phyloP scores from a whole-genome alignment of 2,888 invertebrate species.

The Halictus quadricinctus region DNA sequence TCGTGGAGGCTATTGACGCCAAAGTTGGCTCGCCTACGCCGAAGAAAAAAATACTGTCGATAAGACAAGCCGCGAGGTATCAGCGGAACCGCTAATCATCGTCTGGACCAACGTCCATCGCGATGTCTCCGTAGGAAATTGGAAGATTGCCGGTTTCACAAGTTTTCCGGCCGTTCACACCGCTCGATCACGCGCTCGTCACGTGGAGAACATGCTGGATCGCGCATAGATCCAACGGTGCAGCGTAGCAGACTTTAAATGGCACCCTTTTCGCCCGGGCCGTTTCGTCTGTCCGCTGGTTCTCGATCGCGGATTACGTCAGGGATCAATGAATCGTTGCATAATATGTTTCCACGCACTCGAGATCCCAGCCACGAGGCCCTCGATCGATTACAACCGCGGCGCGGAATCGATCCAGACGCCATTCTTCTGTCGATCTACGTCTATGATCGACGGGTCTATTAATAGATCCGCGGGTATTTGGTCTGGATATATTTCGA shows the following conservation, averaged over 20 bases:
- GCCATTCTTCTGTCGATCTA: background rate
- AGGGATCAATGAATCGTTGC: constrained; percentile 71
- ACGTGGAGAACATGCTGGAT: constrained; percentile 29
- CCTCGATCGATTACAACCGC: background rate
- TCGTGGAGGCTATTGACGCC: constrained; percentile 4
- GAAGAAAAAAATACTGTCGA: constrained; percentile 9
- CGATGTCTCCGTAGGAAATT: constrained; percentile 41
- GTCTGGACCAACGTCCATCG: constrained; percentile 39
- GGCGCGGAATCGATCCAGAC: background rate
- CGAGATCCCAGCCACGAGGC: background rate
- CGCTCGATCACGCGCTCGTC: constrained; percentile 29
- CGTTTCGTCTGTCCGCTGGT: background rate
- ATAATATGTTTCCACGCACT: constrained; percentile 44
- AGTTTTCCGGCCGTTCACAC: constrained; percentile 8
- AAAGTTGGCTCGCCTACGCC: background rate
- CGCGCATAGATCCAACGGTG: background rate
- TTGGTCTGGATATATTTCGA: background rate
- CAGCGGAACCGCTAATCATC: constrained; percentile 40
- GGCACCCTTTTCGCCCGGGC: background rate
- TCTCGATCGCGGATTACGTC: constrained; percentile 49
- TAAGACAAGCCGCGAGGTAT: constrained; percentile 23
- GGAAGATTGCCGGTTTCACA: constrained; percentile 22
- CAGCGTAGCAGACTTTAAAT: too few species aligned
- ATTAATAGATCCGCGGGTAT: background rate
- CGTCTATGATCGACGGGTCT: background rate